These are phyloP conservation scores for Ethmia dodecea DNA, from an alignment of 2,888 invertebrate genomes.

Conservation along the genomic window DNA sequence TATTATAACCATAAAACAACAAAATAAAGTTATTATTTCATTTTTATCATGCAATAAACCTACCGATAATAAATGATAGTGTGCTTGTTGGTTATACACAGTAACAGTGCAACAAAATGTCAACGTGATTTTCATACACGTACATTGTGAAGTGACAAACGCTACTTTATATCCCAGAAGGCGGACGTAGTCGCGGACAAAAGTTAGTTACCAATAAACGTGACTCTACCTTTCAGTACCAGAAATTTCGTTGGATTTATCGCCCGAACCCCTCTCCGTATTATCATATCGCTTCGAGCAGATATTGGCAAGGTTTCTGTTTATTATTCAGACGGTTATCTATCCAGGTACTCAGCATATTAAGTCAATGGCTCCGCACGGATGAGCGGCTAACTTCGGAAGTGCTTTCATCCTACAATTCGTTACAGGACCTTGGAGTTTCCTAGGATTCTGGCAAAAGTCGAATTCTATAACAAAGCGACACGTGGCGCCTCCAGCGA, in stretches of 20 bases:
- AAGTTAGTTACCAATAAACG: too few species aligned
- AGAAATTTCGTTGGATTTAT: background rate
- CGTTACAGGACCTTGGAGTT: too few species aligned
- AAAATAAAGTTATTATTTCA: background rate
- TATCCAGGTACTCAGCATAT: too few species aligned
- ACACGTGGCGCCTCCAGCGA: conserved; percentile 22
- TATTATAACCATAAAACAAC: background rate
- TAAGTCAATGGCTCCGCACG: too few species aligned
- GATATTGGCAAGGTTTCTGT: too few species aligned
- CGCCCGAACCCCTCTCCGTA: background rate
- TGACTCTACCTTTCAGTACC: background rate
- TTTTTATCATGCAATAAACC: background rate
- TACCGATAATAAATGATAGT: background rate
- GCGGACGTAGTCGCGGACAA: background rate
- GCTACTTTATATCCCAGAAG: background rate
- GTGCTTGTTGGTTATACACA: background rate
- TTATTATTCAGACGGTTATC: background rate
- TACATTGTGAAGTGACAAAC: background rate
- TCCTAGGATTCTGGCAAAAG: too few species aligned
- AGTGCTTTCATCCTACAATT: too few species aligned
- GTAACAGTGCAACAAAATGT: background rate
- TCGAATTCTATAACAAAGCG: conserved; percentile 34
- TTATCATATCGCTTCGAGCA: background rate
- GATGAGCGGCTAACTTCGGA: too few species aligned
- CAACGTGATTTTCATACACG: background rate